phyloP scores from a whole-genome alignment of 2,113 vertebrate species.

The Vidua chalybeata region DNA sequence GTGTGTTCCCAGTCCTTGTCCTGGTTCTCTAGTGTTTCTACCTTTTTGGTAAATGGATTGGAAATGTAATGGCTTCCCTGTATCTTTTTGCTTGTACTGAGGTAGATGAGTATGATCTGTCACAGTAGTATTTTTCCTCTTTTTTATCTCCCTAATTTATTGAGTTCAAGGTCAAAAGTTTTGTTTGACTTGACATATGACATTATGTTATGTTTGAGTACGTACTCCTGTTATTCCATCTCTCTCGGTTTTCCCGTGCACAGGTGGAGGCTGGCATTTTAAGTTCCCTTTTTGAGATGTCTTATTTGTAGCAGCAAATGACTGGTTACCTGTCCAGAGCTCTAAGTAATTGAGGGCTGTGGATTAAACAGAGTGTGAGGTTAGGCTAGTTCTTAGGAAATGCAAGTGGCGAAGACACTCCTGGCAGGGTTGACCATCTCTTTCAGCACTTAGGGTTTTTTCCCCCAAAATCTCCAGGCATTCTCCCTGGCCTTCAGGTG shows the following conservation, averaged over 20 bases:
- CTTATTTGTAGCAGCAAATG: not conserved
- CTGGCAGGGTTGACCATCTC: not conserved
- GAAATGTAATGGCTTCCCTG: not conserved
- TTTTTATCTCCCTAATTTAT: not conserved
- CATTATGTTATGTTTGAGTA: not conserved
- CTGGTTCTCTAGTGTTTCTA: not conserved
- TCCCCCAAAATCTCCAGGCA: not conserved
- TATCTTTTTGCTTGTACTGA: not conserved
- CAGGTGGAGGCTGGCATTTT: not conserved
- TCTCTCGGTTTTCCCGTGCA: not conserved
- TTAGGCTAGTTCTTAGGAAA: not conserved
- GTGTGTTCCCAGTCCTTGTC: not conserved
- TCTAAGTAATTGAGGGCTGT: not conserved
- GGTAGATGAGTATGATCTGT: not conserved
- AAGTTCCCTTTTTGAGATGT: not conserved
- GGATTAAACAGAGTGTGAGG: not conserved
- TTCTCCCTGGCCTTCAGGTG: not conserved
- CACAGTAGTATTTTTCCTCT: not conserved
- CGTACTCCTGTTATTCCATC: accelerated
- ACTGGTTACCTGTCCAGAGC: not conserved
- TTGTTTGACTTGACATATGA: not conserved
- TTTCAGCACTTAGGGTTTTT: not conserved
- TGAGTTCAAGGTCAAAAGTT: not conserved
- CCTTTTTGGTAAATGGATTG: not conserved
- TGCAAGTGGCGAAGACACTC: not conserved